A percentile compares a stretch with the other conserved stretches of the same genome.
phyloP scores from a whole-genome alignment of 1,140 invertebrate species.

The Parasteatoda tepidariorum region DNA sequence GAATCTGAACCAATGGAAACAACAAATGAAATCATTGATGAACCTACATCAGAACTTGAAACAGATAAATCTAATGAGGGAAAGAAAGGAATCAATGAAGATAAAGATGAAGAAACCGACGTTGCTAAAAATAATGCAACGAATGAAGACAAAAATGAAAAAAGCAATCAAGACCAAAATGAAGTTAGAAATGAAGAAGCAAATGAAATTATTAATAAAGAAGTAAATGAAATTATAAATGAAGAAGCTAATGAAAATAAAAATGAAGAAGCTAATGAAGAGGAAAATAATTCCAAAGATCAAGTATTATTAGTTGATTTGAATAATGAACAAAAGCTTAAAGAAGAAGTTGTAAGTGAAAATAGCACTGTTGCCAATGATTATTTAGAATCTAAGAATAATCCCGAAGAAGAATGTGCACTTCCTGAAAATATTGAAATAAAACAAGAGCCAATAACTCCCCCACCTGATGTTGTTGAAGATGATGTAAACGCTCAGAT shows the following conservation, averaged over 20 bases:
- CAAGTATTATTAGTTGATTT: neutral
- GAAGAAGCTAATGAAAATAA: neutral
- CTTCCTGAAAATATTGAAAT: neutral
- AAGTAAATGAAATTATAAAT: neutral
- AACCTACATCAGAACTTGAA: neutral
- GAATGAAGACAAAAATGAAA: neutral
- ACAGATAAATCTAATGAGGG: neutral
- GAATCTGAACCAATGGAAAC: slow-evolving; percentile 76
- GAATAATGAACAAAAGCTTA: neutral
- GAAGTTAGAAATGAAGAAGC: neutral
- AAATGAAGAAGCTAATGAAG: neutral
- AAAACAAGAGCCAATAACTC: no score
- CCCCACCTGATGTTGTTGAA: neutral
- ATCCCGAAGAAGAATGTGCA: neutral
- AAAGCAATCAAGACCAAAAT: neutral
- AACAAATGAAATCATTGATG: neutral
- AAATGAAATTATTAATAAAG: neutral
- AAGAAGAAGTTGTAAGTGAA: neutral
- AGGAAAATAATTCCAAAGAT: neutral
- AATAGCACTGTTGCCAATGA: neutral
- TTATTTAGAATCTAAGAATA: neutral
- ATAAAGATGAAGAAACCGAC: neutral
- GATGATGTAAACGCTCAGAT: neutral
- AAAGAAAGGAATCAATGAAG: neutral
- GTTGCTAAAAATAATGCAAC: neutral